Conservation (phyloP, 2,113 vertebrate genomes). For the Barbus barbus region DNA sequence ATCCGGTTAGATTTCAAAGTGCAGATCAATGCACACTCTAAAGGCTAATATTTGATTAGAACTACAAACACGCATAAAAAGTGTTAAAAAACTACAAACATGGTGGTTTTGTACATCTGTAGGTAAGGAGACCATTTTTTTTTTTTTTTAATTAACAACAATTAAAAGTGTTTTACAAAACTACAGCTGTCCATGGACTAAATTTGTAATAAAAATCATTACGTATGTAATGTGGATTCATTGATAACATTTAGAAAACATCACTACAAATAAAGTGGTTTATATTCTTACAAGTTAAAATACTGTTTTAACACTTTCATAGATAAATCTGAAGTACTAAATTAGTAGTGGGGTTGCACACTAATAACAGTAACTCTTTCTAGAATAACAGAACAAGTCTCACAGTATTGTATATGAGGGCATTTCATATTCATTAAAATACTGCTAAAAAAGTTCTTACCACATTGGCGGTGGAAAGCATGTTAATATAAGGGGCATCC, state of each 20-base stretch:
- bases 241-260: neutral
- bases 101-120: too few species aligned
- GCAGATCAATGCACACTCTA: too few species aligned
- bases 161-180: neutral
- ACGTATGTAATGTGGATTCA: neutral
- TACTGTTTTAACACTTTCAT: neutral
- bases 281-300: neutral
- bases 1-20: too few species aligned
- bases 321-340: neutral
- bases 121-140: constrained; percentile 1
- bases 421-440: neutral
- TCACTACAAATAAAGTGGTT: neutral
- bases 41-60: too few species aligned
- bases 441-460: constrained; percentile 73
- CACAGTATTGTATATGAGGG: too few species aligned
- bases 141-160: too few species aligned
- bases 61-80: too few species aligned
- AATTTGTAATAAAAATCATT: neutral
- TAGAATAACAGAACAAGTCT: neutral
- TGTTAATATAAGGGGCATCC: constrained; percentile 76
- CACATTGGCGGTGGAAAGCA: constrained; percentile 85
- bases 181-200: neutral
- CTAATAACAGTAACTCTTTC: neutral
- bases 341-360: neutral
- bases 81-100: too few species aligned